Conservation (phyloP, 2,888 invertebrate genomes). For the Trissolcus brochymenae region DNA sequence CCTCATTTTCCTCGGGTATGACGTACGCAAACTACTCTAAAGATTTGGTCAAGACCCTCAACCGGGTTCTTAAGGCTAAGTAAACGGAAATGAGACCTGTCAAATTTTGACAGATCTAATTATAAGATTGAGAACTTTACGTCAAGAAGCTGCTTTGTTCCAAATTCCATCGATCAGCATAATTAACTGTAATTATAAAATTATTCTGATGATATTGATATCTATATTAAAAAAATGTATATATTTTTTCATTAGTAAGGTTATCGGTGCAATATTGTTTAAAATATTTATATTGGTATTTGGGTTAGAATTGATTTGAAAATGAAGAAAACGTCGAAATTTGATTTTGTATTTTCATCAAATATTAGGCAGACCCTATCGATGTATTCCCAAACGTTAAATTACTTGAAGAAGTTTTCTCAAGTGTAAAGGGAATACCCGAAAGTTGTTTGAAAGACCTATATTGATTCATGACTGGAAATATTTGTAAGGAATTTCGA, state of each 20-base stretch:
- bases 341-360: too few species aligned
- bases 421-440: slow-evolving; percentile 22
- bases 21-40: slow-evolving; percentile 44
- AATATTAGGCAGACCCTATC: neutral
- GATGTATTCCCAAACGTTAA: slow-evolving; percentile 8
- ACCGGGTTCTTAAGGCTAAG: slow-evolving; percentile 31
- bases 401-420: slow-evolving; percentile 24
- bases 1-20: slow-evolving; percentile 48
- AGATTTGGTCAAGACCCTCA: slow-evolving; percentile 43
- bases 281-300: too few species aligned
- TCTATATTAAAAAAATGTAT: too few species aligned
- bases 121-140: slow-evolving; percentile 30
- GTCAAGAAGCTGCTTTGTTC: slow-evolving; percentile 8
- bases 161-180: neutral
- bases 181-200: too few species aligned
- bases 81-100: slow-evolving; percentile 46
- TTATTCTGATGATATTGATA: too few species aligned
- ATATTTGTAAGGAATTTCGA: slow-evolving; percentile 23
- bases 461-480: slow-evolving; percentile 35
- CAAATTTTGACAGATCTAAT: slow-evolving; percentile 50
- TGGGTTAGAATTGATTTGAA: too few species aligned
- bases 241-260: too few species aligned
- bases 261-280: too few species aligned
- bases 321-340: too few species aligned
- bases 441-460: slow-evolving; percentile 33